Evolutionary conservation across 1,140 invertebrate species (phyloP).

Genomic region (Hycleus cichorii): DNA sequence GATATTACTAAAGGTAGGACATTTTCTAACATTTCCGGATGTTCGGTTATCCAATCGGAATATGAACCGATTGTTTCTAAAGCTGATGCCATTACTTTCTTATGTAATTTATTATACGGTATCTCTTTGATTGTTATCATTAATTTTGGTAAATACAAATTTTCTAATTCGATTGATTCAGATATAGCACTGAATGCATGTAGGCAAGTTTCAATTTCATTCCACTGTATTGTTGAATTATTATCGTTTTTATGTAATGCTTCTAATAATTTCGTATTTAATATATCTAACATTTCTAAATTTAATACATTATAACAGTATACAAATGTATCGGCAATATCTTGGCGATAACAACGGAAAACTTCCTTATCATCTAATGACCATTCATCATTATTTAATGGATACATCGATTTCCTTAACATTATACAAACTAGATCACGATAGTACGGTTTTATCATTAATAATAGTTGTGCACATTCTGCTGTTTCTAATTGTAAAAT

Average conservation of each 20-base stretch:
- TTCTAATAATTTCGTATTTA: conserved; percentile 51
- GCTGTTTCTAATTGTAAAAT: conserved; percentile 47
- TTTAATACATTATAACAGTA: conserved; percentile 77
- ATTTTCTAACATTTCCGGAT: conserved; percentile 59
- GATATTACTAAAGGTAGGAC: conserved; percentile 62
- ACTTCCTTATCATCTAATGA: conserved; percentile 72
- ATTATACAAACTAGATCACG: conserved; percentile 55
- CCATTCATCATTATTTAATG: conserved; percentile 41
- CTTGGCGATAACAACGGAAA: conserved; percentile 85
- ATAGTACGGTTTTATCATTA: conserved; percentile 58
- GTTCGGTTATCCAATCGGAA: conserved; percentile 7
- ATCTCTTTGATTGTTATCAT: conserved; percentile 61
- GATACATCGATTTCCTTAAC: conserved; percentile 58
- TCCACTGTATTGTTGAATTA: conserved; percentile 44
- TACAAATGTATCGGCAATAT: conserved; percentile 81
- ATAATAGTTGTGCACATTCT: conserved; percentile 43
- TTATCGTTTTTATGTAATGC: conserved; percentile 41
- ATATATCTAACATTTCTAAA: conserved; percentile 57
- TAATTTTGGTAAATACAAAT: conserved; percentile 56
- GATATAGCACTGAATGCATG: conserved; percentile 76
- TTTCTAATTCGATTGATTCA: conserved; percentile 61
- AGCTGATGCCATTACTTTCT: conserved; percentile 56
- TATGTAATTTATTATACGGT: conserved; percentile 54
- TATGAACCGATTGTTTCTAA: conserved; percentile 62
- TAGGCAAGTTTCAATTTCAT: conserved; percentile 68